phyloP scores from a whole-genome alignment of 2,113 vertebrate species.

The Eptesicus fuscus region DNA sequence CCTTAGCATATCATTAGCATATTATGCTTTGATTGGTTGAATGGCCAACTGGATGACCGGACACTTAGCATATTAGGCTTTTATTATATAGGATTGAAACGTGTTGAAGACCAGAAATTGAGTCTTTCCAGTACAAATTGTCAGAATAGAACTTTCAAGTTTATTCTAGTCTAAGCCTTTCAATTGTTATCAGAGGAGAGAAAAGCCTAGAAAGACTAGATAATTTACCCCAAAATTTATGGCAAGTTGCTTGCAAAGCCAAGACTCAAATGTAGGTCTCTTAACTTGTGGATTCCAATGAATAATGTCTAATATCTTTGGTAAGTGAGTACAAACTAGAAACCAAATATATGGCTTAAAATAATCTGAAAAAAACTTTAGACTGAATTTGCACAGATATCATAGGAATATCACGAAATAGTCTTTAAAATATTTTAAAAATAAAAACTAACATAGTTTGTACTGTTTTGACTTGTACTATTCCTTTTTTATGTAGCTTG shows the following conservation, averaged over 20 bases:
- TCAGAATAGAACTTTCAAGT: slow-evolving; percentile 29
- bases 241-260: background rate
- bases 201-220: background rate
- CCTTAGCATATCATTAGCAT: too few relatives aligned
- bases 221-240: background rate
- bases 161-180: slow-evolving; percentile 22
- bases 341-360: background rate
- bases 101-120: slow-evolving; percentile 28
- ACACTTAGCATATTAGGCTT: too few relatives aligned
- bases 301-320: background rate
- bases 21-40: too few relatives aligned
- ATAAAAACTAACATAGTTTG: background rate
- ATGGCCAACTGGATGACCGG: too few relatives aligned
- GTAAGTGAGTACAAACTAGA: background rate
- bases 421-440: background rate
- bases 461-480: background rate
- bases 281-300: background rate
- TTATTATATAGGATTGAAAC: slow-evolving; percentile 11
- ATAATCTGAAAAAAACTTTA: slow-evolving; percentile 23
- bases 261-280: background rate
- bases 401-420: background rate
- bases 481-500: background rate
- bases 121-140: slow-evolving; percentile 33
- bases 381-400: background rate
- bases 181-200: background rate